Conservation (phyloP, 1,140 invertebrate species). For the Drosophila fuyamai region DNA sequence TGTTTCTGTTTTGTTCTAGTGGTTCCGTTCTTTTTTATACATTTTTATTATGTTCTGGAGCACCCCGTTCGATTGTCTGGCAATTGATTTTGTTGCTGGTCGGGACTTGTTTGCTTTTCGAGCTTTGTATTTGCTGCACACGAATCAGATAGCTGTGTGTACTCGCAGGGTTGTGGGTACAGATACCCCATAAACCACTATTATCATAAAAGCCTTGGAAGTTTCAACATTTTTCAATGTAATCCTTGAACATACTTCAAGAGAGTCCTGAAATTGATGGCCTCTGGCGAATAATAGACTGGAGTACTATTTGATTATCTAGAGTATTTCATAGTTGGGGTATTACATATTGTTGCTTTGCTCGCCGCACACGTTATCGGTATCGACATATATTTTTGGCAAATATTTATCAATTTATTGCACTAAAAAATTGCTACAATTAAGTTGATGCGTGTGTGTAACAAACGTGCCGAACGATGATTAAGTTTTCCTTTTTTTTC, state of each 20-base stretch:
- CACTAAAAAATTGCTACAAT: constrained; percentile 78
- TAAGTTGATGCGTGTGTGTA: constrained; percentile 40
- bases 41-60: constrained; percentile 21
- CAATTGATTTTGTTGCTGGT: constrained; percentile 53
- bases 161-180: constrained; percentile 11
- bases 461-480: constrained; percentile 73
- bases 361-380: constrained; percentile 45
- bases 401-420: constrained; percentile 82
- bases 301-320: constrained; percentile 9
- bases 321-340: background rate
- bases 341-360: constrained; percentile 8
- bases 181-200: constrained; percentile 6
- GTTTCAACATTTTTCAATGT: constrained; percentile 25
- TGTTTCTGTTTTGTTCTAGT: constrained; percentile 21
- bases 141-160: constrained; percentile 40
- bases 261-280: constrained; percentile 21
- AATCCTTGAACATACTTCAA: constrained; percentile 26
- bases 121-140: constrained; percentile 44
- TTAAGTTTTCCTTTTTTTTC: constrained; percentile 64
- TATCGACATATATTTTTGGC: constrained; percentile 49
- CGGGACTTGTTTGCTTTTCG: constrained; percentile 47
- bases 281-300: background rate
- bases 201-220: constrained; percentile 10
- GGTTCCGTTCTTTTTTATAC: constrained; percentile 3
- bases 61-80: constrained; percentile 55